These are phyloP conservation scores for Grammomys surdaster DNA, from an alignment of 2,113 vertebrate species.

Conservation along the genomic window DNA sequence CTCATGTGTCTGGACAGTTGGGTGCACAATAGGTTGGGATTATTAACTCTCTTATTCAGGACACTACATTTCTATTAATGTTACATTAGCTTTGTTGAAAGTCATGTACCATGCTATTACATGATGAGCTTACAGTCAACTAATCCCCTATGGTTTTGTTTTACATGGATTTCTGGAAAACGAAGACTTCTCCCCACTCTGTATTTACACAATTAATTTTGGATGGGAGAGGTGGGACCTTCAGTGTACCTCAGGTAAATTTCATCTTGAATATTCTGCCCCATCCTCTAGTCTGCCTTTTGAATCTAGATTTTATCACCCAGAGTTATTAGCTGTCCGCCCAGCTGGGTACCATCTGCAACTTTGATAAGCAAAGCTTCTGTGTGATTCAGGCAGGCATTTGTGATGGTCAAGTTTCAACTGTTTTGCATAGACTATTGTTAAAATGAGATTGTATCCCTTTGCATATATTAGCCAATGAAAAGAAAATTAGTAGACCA, in stretches of 20 bases:
- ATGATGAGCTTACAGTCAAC: conserved; percentile 68
- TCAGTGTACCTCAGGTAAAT: conserved; percentile 32
- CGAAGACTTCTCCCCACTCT: neutral
- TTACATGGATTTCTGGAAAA: conserved; percentile 69
- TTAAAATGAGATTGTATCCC: conserved; percentile 58
- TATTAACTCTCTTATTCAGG: conserved; percentile 71
- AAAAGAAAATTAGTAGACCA: conserved; percentile 54
- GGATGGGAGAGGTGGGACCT: conserved; percentile 21
- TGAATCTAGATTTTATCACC: conserved; percentile 67
- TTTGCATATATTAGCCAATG: conserved; percentile 56
- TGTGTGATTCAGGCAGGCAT: conserved; percentile 26
- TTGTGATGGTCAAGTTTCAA: conserved; percentile 62
- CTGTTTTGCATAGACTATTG: conserved; percentile 59
- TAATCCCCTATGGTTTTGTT: conserved; percentile 68
- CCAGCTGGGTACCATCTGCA: conserved; percentile 62
- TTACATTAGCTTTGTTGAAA: conserved; percentile 71
- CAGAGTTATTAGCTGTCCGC: conserved; percentile 40
- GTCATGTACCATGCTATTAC: conserved; percentile 70
- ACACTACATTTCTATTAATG: conserved; percentile 66
- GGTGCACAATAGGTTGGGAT: conserved; percentile 58
- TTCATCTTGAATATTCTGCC: conserved; percentile 36
- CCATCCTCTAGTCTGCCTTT: conserved; percentile 54
- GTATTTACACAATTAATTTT: conserved; percentile 54
- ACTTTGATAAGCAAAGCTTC: conserved; percentile 64
- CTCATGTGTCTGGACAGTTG: conserved; percentile 35